Percentiles rank a stretch among this genome's conserved stretches.
These are phyloP conservation scores for Sebastes matsubarae DNA, from an alignment of 2,797 vertebrate genomes.

Conservation along the genomic window DNA sequence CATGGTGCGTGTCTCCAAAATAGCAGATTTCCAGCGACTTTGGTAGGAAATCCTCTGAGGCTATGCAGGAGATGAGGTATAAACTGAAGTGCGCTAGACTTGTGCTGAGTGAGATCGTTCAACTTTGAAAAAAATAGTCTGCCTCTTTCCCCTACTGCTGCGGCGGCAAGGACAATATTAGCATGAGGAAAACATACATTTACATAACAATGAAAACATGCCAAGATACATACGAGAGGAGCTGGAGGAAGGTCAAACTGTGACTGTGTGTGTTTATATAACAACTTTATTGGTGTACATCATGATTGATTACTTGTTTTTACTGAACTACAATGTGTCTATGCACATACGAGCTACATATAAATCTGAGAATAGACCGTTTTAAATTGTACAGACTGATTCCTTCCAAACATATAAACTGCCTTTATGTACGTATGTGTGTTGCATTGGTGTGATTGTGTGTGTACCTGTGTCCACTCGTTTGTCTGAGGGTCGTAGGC, in stretches of 20 bases:
- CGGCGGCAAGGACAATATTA: conserved; percentile 47
- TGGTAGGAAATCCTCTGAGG: conserved; percentile 41
- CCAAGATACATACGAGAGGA: conserved; percentile 5
- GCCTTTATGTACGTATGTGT: not conserved
- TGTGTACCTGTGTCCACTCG: conserved; percentile 94
- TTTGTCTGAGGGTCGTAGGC: conserved; percentile 98
- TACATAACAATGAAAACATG: conserved; percentile 41
- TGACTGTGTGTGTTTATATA: conserved; percentile 17
- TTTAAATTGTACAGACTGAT: not conserved
- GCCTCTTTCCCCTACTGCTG: conserved; percentile 7
- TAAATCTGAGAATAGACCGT: not conserved
- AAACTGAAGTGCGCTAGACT: conserved; percentile 36
- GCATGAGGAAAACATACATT: conserved; percentile 54
- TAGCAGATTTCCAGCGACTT: conserved; percentile 40
- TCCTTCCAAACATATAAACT: not conserved
- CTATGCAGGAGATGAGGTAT: conserved; percentile 26
- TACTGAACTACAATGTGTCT: not conserved
- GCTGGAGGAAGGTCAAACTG: conserved; percentile 37
- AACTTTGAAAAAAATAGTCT: conserved; percentile 22
- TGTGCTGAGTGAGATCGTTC: conserved; percentile 25
- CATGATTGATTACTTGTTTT: conserved; percentile 5
- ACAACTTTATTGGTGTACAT: not conserved
- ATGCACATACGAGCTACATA: not conserved
- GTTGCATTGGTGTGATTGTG: not conserved
- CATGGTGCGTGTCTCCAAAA: conserved; percentile 40